Percentiles rank a stretch among this genome's conserved stretches.
Evolutionary conservation across 1,140 invertebrate genomes (phyloP).

Genomic region (Drosophila sulfurigaster): DNA sequence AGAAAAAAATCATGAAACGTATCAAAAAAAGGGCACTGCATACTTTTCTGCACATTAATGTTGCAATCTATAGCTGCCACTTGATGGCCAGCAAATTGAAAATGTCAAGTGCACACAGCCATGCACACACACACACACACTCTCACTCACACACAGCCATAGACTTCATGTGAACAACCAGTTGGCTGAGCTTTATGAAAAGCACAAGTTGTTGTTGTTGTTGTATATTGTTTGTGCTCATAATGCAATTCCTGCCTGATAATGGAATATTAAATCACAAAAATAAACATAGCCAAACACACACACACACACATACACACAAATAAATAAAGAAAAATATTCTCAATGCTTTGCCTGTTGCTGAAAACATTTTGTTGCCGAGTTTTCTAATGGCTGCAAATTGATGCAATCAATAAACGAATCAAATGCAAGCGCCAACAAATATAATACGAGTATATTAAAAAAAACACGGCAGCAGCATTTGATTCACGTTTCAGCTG

Average conservation of each 20-base stretch:
- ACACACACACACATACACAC: no score
- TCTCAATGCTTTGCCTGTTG: no score
- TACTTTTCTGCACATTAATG: constrained; percentile 51
- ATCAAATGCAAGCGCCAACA: no score
- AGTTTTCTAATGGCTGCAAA: background rate
- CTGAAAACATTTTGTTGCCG: no score
- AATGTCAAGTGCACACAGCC: constrained; percentile 69
- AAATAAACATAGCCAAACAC: constrained; percentile 6
- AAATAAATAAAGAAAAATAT: background rate
- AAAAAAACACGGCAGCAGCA: no score
- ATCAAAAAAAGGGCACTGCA: constrained; percentile 6
- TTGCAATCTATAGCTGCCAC: constrained; percentile 74
- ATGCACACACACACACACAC: constrained; percentile 10
- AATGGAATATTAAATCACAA: constrained; percentile 21
- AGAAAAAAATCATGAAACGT: background rate
- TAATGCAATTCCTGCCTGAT: constrained; percentile 15
- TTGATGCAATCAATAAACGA: no score
- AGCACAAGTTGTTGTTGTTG: background rate
- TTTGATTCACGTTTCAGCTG: no score
- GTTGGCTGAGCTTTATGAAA: constrained; percentile 12
- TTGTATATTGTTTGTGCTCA: constrained; percentile 11
- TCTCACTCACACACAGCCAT: background rate
- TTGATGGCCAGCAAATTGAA: constrained; percentile 78
- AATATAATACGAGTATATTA: no score
- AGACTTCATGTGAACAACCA: background rate